Percentiles rank a stretch among this genome's conserved stretches.
phyloP scores from a whole-genome alignment of 2,797 vertebrate species.

The Leptodon cayanensis region DNA sequence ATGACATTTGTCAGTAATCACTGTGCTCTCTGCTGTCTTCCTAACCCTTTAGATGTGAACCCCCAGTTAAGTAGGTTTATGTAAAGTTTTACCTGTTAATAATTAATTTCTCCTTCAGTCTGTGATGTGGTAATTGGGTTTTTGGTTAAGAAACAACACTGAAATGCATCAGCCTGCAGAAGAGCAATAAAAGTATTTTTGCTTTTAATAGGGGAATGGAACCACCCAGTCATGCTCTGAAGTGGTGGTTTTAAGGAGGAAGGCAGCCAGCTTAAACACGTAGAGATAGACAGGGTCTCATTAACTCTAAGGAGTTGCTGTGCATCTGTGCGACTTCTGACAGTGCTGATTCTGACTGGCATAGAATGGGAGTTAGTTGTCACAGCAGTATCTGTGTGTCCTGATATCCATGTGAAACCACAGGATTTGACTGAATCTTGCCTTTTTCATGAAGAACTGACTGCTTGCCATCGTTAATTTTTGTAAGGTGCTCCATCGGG shows the following conservation, averaged over 20 bases:
- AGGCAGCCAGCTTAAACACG: neutral
- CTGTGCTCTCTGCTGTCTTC: neutral
- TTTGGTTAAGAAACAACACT: neutral
- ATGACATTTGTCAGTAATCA: constrained; percentile 17
- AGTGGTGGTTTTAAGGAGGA: neutral
- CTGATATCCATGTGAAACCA: fast-evolving
- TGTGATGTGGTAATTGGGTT: neutral
- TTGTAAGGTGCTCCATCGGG: fast-evolving
- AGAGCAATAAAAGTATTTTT: neutral
- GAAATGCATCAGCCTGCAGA: neutral
- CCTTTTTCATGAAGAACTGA: too few species aligned
- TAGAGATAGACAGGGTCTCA: neutral
- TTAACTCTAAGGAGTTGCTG: neutral
- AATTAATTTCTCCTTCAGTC: neutral
- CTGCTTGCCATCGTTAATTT: neutral
- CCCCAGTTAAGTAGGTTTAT: neutral
- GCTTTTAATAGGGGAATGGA: neutral
- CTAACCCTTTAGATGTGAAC: neutral
- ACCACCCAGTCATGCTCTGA: neutral
- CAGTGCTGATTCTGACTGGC: neutral
- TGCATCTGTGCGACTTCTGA: neutral
- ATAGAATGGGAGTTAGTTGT: neutral
- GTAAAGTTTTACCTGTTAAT: neutral
- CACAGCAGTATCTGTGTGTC: neutral
- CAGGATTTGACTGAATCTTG: neutral